phyloP scores from a whole-genome alignment of 2,113 vertebrate genomes.

The Stegostoma tigrinum region DNA sequence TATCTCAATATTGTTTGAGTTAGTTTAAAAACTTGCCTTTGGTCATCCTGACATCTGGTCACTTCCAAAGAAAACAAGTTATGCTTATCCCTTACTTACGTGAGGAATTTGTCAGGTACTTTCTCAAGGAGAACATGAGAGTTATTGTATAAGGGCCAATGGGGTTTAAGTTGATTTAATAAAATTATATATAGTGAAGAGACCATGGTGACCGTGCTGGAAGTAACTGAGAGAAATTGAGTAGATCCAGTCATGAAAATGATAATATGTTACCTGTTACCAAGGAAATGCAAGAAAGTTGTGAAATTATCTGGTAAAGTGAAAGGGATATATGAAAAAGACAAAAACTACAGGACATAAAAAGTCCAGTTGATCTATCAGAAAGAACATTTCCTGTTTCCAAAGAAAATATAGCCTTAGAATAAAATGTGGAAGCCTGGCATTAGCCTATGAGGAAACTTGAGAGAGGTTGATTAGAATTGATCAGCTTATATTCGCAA shows the following conservation, averaged over 20 bases:
- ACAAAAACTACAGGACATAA: neutral
- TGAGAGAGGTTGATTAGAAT: neutral
- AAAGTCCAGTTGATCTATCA: neutral
- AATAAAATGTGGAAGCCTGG: neutral
- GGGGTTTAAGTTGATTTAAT: neutral
- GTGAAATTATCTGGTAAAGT: neutral
- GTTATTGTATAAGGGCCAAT: too few species aligned
- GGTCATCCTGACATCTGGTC: too few species aligned
- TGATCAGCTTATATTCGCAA: neutral
- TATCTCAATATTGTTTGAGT: too few species aligned
- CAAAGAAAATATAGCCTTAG: neutral
- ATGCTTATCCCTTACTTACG: too few species aligned
- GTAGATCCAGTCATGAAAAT: neutral
- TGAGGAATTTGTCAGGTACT: too few species aligned
- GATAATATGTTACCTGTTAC: neutral
- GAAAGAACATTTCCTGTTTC: neutral
- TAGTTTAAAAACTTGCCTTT: too few species aligned
- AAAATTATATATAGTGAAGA: neutral
- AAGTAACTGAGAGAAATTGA: neutral
- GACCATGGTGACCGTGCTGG: neutral
- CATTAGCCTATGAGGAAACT: neutral
- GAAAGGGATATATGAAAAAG: neutral
- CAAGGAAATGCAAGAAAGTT: neutral
- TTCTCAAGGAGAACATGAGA: too few species aligned
- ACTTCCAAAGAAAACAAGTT: too few species aligned